Evolutionary conservation across 1,140 invertebrate genomes (phyloP).

Genomic region (Drosophila suzukii): DNA sequence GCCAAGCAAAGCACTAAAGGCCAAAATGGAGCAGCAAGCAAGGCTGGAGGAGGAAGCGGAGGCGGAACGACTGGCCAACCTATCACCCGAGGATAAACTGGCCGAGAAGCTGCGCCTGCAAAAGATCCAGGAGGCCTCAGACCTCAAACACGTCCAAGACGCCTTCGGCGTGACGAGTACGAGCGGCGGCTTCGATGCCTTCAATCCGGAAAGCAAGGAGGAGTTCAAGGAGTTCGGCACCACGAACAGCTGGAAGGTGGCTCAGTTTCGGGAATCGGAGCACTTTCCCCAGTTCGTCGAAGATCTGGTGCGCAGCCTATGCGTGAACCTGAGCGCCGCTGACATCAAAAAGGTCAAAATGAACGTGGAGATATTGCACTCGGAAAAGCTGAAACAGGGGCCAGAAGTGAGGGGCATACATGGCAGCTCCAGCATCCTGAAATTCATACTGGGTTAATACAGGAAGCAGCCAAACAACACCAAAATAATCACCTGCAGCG

Average conservation of each 20-base stretch:
- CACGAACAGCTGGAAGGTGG: conserved; percentile 89
- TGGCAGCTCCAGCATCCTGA: too few relatives aligned
- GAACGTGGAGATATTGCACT: too few relatives aligned
- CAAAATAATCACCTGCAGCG: too few relatives aligned
- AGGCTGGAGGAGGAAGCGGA: conserved; percentile 85
- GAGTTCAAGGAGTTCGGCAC: conserved; percentile 92
- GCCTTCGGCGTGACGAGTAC: too few relatives aligned
- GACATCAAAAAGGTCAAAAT: conserved; percentile 93
- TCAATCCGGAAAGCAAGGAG: conserved; percentile 90
- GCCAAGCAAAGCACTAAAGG: conserved; percentile 88
- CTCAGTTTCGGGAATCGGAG: conserved; percentile 88
- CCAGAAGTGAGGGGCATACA: too few relatives aligned
- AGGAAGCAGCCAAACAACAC: too few relatives aligned
- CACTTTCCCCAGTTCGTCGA: conserved; percentile 92
- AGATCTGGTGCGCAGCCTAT: conserved; percentile 91
- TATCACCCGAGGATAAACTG: conserved; percentile 92
- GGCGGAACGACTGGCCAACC: conserved; percentile 86
- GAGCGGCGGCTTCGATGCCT: conserved; percentile 88
- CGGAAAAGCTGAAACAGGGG: too few relatives aligned
- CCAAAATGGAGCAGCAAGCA: conserved; percentile 92
- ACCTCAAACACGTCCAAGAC: too few relatives aligned
- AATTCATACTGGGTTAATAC: too few relatives aligned
- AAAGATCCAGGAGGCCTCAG: too few relatives aligned
- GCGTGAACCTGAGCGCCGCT: conserved; percentile 89
- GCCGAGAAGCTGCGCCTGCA: too few relatives aligned